Base-by-base conservation (phyloP, 1,140 invertebrate genomes). In the Manduca sexta region DNA sequence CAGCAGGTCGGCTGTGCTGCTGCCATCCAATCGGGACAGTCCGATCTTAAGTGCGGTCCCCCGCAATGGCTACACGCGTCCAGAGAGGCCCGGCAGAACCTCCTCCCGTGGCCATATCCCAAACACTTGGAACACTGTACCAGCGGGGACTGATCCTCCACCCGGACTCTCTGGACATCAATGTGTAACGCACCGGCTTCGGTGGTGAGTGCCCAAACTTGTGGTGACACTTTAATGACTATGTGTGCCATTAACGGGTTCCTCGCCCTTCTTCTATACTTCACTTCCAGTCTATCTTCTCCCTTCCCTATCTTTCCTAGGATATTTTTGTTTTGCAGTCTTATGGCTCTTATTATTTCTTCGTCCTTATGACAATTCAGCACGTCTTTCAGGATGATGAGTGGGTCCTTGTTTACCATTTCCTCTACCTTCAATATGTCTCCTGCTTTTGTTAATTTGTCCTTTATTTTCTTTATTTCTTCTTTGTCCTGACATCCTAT, bases 21-120 rank as follows among this genome's bases (percentile, higher is more conserved):
- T 2, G 31, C 15, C 13, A 13, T n/a, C 3, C 15, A 8, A 1
- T 16, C 18, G 7, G 44, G 31, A 26, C 44, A 45, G 1, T 45
- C 17, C 1, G 31, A 31, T 13, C 17, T 35, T 2, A 12, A 35
- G 31, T 37, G 44, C 4, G 44, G 16, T 8, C 33, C 44, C 1
- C 44, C 44, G n/a, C 44, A 45, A 16, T 45, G 44, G 12, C 34
- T 35, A 12, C 44, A 45, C 8, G 33, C 14, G 15, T 35, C 31
- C 14, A 13, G 29, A n/a, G n/a, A 3, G 10, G 2, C 44, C 6
- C 6, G 13, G 11, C 44, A 45, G 2, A 35, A 21, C 21, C 14
- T 15, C 10, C 29, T 30, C 0, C 29, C 30, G 2, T 44, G 42
- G 7, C 42, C 42, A 13, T 44, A 44, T 2, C 8, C 42, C 1